A percentile compares a stretch with the other conserved stretches of the same genome.
phyloP scores from a whole-genome alignment of 2,888 invertebrate genomes.

The Protodeltote pygarga region DNA sequence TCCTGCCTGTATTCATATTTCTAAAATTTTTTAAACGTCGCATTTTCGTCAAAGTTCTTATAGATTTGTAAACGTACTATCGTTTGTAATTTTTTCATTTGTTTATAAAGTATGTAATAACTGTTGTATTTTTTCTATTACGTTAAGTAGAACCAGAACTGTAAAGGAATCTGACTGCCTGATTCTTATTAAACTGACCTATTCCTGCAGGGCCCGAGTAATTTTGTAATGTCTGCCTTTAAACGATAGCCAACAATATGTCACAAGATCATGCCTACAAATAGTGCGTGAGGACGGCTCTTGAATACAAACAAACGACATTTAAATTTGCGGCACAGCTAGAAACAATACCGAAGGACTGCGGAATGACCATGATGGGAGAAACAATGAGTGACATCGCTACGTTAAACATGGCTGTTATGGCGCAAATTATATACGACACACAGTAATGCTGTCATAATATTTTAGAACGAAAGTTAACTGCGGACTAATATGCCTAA shows the following conservation, averaged over 20 bases:
- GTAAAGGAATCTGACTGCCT: no score
- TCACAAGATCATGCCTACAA: slow-evolving; percentile 68
- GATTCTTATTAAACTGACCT: no score
- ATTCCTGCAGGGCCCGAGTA: no score
- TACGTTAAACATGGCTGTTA: slow-evolving; percentile 42
- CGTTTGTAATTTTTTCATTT: no score
- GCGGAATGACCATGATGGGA: slow-evolving; percentile 64
- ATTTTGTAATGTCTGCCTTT: no score
- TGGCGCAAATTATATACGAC: slow-evolving; percentile 21
- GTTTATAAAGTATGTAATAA: no score
- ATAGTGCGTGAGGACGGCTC: slow-evolving; percentile 66
- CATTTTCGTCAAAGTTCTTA: no score
- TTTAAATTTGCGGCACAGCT: slow-evolving; percentile 71
- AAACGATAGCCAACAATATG: slow-evolving; percentile 66
- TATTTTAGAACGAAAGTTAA: background rate
- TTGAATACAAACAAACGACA: slow-evolving; percentile 80
- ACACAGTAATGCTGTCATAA: slow-evolving; percentile 20
- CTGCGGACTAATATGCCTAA: background rate
- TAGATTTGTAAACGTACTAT: no score
- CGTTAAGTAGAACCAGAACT: no score
- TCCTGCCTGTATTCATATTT: no score
- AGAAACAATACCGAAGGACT: slow-evolving; percentile 65
- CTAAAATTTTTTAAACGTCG: no score
- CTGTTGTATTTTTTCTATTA: no score
- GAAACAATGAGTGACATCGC: slow-evolving; percentile 41